These are phyloP conservation scores for Zaprionus obscuricornis DNA, from an alignment of 2,888 invertebrate genomes.

Conservation along the genomic window DNA sequence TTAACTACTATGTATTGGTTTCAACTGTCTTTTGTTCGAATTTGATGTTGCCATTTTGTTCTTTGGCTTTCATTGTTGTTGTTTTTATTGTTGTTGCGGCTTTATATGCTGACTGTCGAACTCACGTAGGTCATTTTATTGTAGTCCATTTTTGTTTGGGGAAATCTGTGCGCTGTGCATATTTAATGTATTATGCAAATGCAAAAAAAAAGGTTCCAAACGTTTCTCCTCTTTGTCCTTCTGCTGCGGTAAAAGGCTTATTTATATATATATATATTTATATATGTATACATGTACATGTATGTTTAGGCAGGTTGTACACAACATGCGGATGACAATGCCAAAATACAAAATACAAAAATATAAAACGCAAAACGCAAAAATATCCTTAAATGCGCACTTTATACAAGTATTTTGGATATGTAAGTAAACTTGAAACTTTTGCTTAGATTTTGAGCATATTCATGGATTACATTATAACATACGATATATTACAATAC, in stretches of 20 bases:
- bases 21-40: constrained; percentile 47
- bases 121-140: constrained; percentile 66
- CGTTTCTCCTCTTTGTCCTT: no score
- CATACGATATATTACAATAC: constrained; percentile 19
- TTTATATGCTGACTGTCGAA: constrained; percentile 59
- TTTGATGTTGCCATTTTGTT: constrained; percentile 54
- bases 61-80: constrained; percentile 38
- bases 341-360: constrained; percentile 12
- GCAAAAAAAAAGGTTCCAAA: constrained; percentile 31
- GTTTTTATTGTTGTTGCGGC: no score
- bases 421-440: constrained; percentile 38
- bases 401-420: constrained; percentile 8
- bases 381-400: constrained; percentile 25
- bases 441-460: constrained; percentile 31
- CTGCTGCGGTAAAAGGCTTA: constrained; percentile 60
- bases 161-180: constrained; percentile 68
- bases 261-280: constrained; percentile 67
- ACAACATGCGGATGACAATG: constrained; percentile 51
- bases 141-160: constrained; percentile 36
- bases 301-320: constrained; percentile 30
- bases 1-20: no score
- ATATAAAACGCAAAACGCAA: constrained; percentile 20
- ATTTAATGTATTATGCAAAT: constrained; percentile 78
- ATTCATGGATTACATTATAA: constrained; percentile 26
- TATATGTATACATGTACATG: constrained; percentile 39